A percentile compares a stretch with the other conserved stretches of the same genome.
Conservation (phyloP, 2,113 vertebrate species). For the Sinocyclocheilus anshuiensis region DNA sequence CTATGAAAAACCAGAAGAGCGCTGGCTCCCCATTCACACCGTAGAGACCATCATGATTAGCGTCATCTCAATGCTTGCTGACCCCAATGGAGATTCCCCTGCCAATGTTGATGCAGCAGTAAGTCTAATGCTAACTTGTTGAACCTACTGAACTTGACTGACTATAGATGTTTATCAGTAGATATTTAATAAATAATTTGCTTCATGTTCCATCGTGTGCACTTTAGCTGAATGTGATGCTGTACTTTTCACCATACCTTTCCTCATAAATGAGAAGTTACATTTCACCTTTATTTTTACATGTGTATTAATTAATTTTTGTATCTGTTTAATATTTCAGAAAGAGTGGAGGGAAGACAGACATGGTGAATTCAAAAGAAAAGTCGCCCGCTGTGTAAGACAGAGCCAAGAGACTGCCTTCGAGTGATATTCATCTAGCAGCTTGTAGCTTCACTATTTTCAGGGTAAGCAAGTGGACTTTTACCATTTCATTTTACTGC, state of each 20-base stretch:
- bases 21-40: slow-evolving; percentile 98
- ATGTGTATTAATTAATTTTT: background rate
- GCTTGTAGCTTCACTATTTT: slow-evolving; percentile 90
- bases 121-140: slow-evolving; percentile 64
- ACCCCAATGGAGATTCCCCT: slow-evolving; percentile 98
- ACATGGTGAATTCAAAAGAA: slow-evolving; percentile 98
- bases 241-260: background rate
- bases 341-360: slow-evolving; percentile 99
- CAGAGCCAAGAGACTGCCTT: slow-evolving; percentile 99
- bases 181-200: background rate
- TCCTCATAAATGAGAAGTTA: background rate
- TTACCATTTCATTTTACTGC: slow-evolving; percentile 34
- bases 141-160: background rate
- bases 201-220: background rate
- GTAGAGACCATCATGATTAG: slow-evolving; percentile 99
- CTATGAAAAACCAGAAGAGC: slow-evolving; percentile 98
- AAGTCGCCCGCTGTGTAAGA: slow-evolving; percentile 99
- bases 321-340: slow-evolving; percentile 66
- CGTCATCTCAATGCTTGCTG: slow-evolving; percentile 99
- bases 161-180: background rate
- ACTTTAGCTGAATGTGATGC: background rate
- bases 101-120: slow-evolving; percentile 98
- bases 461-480: slow-evolving; percentile 85
- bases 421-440: slow-evolving; percentile 91
- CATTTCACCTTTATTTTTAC: background rate